Base-by-base conservation (phyloP, 2,797 vertebrate genomes). In the Diplodus puntazzo region DNA sequence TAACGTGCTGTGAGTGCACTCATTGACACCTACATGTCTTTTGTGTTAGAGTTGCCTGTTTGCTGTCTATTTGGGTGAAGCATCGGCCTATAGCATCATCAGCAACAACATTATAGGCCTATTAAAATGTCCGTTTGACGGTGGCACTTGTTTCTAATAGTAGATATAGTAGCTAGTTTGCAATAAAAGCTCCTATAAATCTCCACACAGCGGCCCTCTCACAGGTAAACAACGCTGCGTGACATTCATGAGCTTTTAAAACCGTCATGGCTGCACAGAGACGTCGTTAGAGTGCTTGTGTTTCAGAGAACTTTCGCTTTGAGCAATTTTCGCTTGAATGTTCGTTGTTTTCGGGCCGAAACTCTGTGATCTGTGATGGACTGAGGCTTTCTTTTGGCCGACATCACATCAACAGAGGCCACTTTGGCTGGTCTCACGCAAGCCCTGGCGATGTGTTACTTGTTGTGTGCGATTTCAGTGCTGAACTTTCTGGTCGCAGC, bases 1-100 rank as follows among this genome's bases (percentile, higher is more conserved):
- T 85, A 79, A 68, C 69, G 1, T 66, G 76, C 87, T 87, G 83
- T 11, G 62, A 78, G 69, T 86, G 82, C 63, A 84, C 79, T 80
- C 83, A 45, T 45, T 85, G 85, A 91, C 86, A 81, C 73, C 79
- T 45, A 46, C 55, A 64, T 30, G 53, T 74, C 68, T 23, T 80
- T 59, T 71, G 17, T 60, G 55, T 17, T 54, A n/a, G 21, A 73
- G 43, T 21, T 45, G 62, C 58, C 13, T 43, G 43, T 73, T 79
- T 72, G n/a, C 16, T 46, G 7, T 61, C 17, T 57, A 52, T 73
- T 60, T 21, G 42, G 20, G 11, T 73, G 42, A 66, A 9, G 14
- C 43, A 11, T 54, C 34, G 30, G 34, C 34, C 34, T 34, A 1
- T 12, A n/a, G 3, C 3, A 45, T 66, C 50, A 49, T 64, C 13